A percentile compares a stretch with the other conserved stretches of the same genome.
Evolutionary conservation across 2,888 invertebrate species (phyloP).

Genomic region (Glaucopsyche alexis): DNA sequence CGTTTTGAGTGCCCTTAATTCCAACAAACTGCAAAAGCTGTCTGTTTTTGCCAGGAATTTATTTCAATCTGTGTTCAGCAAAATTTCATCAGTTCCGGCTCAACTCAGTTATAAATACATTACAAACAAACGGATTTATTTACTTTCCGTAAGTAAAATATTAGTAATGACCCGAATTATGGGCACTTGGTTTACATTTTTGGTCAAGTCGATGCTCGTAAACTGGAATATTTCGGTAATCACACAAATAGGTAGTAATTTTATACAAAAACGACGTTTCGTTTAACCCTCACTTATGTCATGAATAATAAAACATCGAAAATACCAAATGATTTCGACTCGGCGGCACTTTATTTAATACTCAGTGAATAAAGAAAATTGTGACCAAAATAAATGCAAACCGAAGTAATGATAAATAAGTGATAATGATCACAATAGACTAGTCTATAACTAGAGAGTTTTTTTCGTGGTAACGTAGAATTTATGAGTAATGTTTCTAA

Average conservation of each 20-base stretch:
- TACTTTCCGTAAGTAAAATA: neutral
- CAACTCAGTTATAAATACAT: slow-evolving; percentile 12
- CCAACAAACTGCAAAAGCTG: slow-evolving; percentile 3
- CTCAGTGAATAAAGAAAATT: slow-evolving; percentile 20
- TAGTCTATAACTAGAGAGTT: neutral
- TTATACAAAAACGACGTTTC: slow-evolving; percentile 31
- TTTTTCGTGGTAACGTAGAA: neutral
- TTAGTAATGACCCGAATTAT: neutral
- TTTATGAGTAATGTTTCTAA: neutral
- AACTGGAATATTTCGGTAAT: slow-evolving; percentile 22
- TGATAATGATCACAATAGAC: neutral
- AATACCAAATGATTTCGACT: slow-evolving; percentile 25
- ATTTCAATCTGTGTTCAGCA: slow-evolving; percentile 13
- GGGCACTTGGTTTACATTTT: neutral
- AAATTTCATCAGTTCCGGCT: slow-evolving; percentile 6
- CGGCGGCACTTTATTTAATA: slow-evolving; percentile 18
- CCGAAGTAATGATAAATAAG: neutral
- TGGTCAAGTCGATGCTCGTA: slow-evolving; percentile 13
- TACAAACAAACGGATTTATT: slow-evolving; percentile 17
- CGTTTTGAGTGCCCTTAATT: neutral
- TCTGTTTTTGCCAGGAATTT: slow-evolving; percentile 3
- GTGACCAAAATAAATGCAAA: slow-evolving; percentile 15
- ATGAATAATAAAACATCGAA: slow-evolving; percentile 66
- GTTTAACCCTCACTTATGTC: slow-evolving; percentile 33
- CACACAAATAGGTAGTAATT: slow-evolving; percentile 23